Evolutionary conservation across 2,113 vertebrate genomes (phyloP).

Genomic region (Eonycteris spelaea): DNA sequence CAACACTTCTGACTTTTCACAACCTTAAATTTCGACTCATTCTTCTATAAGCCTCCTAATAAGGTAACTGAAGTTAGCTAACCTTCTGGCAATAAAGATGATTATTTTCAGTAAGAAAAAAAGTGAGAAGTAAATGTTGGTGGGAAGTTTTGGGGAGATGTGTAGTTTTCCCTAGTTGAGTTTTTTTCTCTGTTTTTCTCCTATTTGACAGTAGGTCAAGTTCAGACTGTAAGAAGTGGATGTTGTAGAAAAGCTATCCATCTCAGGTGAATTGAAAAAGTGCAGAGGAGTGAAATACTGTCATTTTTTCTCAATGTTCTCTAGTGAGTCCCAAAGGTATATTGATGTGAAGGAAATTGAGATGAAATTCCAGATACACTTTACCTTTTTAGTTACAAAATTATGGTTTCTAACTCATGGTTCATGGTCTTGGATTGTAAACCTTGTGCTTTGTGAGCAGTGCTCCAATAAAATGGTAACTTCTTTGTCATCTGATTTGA

Average conservation of each 20-base stretch:
- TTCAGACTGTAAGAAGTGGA: neutral
- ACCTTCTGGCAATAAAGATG: conserved; percentile 5
- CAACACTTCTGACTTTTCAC: conserved; percentile 26
- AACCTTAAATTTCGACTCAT: conserved; percentile 22
- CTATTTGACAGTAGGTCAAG: neutral
- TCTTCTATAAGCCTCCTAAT: neutral
- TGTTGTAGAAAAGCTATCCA: neutral
- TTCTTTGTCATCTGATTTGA: neutral
- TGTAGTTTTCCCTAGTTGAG: neutral
- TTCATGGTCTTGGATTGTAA: neutral
- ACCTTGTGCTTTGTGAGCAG: neutral
- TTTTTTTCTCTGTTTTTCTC: neutral
- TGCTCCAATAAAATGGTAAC: neutral
- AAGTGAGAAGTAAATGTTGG: neutral
- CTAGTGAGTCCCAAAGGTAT: neutral
- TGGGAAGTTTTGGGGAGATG: neutral
- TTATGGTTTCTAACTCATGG: neutral
- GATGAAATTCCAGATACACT: neutral
- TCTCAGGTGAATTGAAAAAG: conserved; percentile 17
- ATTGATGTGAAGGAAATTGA: neutral
- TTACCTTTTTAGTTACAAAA: neutral
- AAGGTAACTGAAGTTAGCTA: neutral
- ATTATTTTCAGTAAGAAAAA: neutral
- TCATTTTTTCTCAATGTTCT: neutral
- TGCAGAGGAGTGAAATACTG: neutral